These are phyloP conservation scores for Serripes groenlandicus DNA, from an alignment of 2,888 invertebrate genomes.

Conservation along the genomic window DNA sequence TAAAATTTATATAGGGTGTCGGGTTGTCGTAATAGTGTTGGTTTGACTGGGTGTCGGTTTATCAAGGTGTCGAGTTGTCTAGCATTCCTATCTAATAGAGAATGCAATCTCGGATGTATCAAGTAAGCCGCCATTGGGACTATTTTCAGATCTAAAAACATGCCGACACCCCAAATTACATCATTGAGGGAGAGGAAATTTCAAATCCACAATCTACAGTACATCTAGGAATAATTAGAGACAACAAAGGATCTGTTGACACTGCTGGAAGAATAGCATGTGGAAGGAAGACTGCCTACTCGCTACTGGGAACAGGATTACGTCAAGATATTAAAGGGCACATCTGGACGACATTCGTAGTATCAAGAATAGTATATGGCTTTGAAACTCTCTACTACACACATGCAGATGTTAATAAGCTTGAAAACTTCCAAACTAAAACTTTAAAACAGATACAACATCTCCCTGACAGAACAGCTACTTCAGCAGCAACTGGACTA, in stretches of 20 bases:
- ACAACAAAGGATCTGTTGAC: background rate
- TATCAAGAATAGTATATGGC: background rate
- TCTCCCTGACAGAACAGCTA: background rate
- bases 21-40: too few species aligned
- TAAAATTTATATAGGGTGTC: too few species aligned
- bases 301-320: background rate
- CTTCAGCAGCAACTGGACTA: background rate
- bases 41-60: too few species aligned
- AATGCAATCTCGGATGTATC: too few species aligned
- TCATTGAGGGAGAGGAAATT: too few species aligned
- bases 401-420: background rate
- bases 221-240: background rate
- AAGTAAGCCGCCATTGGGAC: too few species aligned
- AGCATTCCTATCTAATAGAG: too few species aligned
- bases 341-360: background rate
- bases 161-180: too few species aligned
- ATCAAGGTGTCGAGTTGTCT: too few species aligned
- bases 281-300: background rate
- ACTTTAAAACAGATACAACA: background rate
- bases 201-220: too few species aligned
- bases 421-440: background rate
- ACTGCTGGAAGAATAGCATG: background rate
- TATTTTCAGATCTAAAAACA: too few species aligned
- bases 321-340: background rate
- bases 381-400: background rate